Evolutionary conservation across 2,888 invertebrate genomes (phyloP), one percentile per base, ranked within the genome.

Genomic region (Crematogaster levior): DNA sequence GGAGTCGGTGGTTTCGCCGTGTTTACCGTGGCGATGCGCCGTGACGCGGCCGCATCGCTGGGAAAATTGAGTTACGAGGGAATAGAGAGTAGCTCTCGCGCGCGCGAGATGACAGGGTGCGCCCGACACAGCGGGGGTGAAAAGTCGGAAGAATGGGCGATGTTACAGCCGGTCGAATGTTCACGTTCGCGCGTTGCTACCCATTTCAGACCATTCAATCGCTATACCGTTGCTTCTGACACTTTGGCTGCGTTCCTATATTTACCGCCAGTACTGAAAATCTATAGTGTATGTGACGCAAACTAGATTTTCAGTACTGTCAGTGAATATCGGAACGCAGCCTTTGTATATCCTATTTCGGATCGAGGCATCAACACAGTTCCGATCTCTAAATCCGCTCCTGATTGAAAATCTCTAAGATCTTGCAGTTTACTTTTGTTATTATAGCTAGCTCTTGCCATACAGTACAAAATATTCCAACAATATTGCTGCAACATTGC

Each of bases 1-100:
- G n/a, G n/a, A 51, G 75, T 40, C 53, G 40, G 66, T 66, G 77
- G 68, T 77, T 77, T 77, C 30, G 43, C 21, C 34, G 53, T 68
- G 77, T 77, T 77, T 77, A 77, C 77, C 77, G 43, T 56, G 66
- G 75, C 53, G 75, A 66, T 66, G 68, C 51, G 53, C 77, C 77
- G 43, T 77, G 68, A 77, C 68, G n/a, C n/a, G 68, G 68, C 21
- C 24, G 66, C 66, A 53, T 66, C 53, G 53, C 37, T n/a, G 68
- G 12, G 68, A 66, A 77, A 77, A 77, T 77, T 68, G 77, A 77
- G 77, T 77, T 77, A 77, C 68, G 53, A 10, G 18, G 30, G 43
- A 51, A 60, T 46, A 40, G 61, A 51, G 70, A 73, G 46, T 34
- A 34, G 46, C 60, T 73, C 15, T 9, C 73, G 60, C 30, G 24